A percentile compares a stretch with the other conserved stretches of the same genome.
These are phyloP conservation scores for Guaruba guarouba DNA, from an alignment of 2,113 vertebrate genomes.

Conservation along the genomic window DNA sequence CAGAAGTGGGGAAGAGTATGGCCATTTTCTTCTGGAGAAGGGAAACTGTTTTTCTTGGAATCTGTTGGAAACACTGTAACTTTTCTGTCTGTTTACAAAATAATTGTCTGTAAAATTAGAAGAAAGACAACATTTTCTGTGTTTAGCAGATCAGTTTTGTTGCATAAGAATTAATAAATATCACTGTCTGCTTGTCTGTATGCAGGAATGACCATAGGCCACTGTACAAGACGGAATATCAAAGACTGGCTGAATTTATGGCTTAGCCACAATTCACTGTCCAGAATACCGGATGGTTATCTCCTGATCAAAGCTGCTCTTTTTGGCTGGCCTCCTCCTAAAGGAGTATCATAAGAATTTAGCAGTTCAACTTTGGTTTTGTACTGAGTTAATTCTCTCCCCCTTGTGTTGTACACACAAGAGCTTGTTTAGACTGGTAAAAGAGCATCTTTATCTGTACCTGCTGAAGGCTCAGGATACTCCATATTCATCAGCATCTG, in stretches of 20 bases:
- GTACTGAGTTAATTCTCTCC: not conserved
- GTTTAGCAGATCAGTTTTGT: not conserved
- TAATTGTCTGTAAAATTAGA: not conserved
- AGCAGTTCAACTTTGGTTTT: not conserved
- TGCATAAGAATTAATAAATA: not conserved
- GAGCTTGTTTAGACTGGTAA: not conserved
- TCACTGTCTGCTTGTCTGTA: not conserved
- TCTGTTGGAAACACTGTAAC: not conserved
- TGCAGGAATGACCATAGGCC: not conserved
- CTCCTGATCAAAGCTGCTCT: not conserved
- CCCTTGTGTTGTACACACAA: not conserved
- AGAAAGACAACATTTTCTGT: not conserved
- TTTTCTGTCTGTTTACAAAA: not conserved
- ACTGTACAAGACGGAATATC: not conserved
- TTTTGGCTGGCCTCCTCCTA: not conserved
- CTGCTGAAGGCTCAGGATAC: not conserved
- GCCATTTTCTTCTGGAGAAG: not conserved
- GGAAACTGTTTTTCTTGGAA: not conserved
- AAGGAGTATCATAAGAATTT: not conserved
- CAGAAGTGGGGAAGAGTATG: not conserved
- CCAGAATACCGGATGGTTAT: not conserved
- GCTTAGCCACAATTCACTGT: not conserved
- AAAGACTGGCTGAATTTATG: not conserved
- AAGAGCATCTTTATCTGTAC: not conserved
- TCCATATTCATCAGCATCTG: not conserved